Percentiles rank a stretch among this genome's conserved stretches.
Evolutionary conservation across 92 coral and sea anemone genomes (phyloP).

Genomic region (Siderastrea radians): DNA sequence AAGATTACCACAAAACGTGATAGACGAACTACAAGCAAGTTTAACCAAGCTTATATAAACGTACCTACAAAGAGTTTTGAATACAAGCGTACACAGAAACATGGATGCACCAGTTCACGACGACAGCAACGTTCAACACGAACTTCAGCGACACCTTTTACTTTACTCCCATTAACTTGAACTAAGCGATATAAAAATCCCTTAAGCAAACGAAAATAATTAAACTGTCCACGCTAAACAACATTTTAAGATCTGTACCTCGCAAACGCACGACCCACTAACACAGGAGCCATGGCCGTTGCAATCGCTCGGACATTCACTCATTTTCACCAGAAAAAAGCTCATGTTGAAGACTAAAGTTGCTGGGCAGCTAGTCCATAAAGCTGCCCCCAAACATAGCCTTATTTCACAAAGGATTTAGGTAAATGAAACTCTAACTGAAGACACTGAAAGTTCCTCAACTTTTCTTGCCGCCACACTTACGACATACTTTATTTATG

Average conservation of each 20-base stretch:
- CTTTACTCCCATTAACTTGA: neutral
- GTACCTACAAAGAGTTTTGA: too few relatives aligned
- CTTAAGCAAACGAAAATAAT: neutral
- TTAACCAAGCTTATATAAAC: too few relatives aligned
- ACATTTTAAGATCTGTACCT: conserved; percentile 46
- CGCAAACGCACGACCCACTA: conserved; percentile 85
- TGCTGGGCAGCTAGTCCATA: neutral
- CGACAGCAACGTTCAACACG: conserved; percentile 10
- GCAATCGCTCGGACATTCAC: conserved; percentile 80
- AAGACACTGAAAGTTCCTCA: neutral
- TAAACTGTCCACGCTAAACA: neutral
- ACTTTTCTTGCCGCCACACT: neutral
- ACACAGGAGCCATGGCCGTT: conserved; percentile 88
- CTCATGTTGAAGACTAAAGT: conserved; percentile 59
- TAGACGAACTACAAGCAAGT: too few relatives aligned
- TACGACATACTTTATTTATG: conserved; percentile 16
- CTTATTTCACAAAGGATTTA: neutral
- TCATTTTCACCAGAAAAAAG: conserved; percentile 75
- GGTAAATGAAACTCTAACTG: neutral
- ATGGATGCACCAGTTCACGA: neutral
- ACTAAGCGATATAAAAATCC: too few relatives aligned
- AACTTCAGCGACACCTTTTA: neutral
- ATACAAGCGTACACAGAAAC: too few relatives aligned
- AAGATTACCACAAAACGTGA: too few relatives aligned
- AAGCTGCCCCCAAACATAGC: neutral